These are phyloP conservation scores for Cylindroiulus punctatus DNA, from an alignment of 2,888 invertebrate genomes.

Conservation along the genomic window DNA sequence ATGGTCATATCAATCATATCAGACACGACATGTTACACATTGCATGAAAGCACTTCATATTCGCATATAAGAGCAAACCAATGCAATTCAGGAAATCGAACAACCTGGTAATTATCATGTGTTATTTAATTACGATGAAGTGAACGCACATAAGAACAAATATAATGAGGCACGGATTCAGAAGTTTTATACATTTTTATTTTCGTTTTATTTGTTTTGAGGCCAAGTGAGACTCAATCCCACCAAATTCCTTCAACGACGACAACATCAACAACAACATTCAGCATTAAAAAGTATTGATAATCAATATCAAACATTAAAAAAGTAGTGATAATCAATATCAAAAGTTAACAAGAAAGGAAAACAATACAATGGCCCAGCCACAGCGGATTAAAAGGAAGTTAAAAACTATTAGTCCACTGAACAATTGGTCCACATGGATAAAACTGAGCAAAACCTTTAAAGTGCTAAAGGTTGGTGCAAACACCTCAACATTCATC, in stretches of 20 bases:
- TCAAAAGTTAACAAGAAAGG: slow-evolving; percentile 24
- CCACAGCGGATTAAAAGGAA: background rate
- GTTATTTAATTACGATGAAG: background rate
- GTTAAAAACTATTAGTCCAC: background rate
- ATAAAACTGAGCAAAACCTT: background rate
- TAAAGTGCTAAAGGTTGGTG: no score
- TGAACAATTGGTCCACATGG: background rate
- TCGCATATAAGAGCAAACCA: background rate
- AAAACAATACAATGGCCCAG: slow-evolving; percentile 17
- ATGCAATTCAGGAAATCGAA: background rate
- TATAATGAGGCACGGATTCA: background rate
- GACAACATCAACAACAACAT: background rate
- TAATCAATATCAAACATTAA: slow-evolving; percentile 14
- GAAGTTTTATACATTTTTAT: background rate
- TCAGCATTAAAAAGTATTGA: no score
- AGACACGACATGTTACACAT: background rate
- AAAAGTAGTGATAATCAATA: slow-evolving; percentile 29
- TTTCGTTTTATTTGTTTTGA: background rate
- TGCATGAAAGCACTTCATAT: background rate
- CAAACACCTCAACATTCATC: background rate
- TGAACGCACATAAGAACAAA: background rate
- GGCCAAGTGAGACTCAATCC: background rate
- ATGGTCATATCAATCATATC: background rate
- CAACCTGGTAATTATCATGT: background rate
- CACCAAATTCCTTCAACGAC: slow-evolving; percentile 4